These are phyloP conservation scores for Lasaia peninsularis DNA, from an alignment of 1,140 invertebrate species.

Conservation along the genomic window DNA sequence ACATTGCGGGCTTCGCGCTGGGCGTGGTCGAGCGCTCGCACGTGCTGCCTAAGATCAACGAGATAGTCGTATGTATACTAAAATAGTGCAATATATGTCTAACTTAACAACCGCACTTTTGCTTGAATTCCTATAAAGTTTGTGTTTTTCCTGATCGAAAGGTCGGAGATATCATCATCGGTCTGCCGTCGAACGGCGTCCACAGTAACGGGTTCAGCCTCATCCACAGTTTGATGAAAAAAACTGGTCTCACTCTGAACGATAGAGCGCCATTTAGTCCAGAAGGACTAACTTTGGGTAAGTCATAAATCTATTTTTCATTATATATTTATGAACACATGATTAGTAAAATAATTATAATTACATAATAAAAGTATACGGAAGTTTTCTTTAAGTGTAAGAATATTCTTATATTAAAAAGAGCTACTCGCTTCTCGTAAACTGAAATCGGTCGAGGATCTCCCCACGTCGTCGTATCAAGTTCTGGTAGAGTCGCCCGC, in stretches of 20 bases:
- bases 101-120: too few relatives aligned
- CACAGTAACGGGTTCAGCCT: slow-evolving; percentile 98
- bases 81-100: not conserved
- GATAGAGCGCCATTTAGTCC: slow-evolving; percentile 89
- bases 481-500: too few relatives aligned
- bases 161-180: slow-evolving; percentile 90
- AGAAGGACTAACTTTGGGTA: slow-evolving; percentile 79
- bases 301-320: slow-evolving; percentile 19
- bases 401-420: too few relatives aligned
- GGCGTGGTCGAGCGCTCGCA: slow-evolving; percentile 90
- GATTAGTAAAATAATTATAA: too few relatives aligned
- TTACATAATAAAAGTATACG: too few relatives aligned
- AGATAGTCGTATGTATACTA: slow-evolving; percentile 77
- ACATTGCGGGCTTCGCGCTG: slow-evolving; percentile 96
- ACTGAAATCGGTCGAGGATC: too few relatives aligned
- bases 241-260: slow-evolving; percentile 79
- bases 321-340: too few relatives aligned
- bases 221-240: slow-evolving; percentile 90
- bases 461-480: too few relatives aligned
- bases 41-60: slow-evolving; percentile 85
- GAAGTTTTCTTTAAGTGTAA: too few relatives aligned
- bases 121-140: not conserved
- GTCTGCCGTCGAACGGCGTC: slow-evolving; percentile 91
- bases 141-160: slow-evolving; percentile 25
- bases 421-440: too few relatives aligned